phyloP scores from a whole-genome alignment of 2,888 invertebrate species.

The Plebejus anna region DNA sequence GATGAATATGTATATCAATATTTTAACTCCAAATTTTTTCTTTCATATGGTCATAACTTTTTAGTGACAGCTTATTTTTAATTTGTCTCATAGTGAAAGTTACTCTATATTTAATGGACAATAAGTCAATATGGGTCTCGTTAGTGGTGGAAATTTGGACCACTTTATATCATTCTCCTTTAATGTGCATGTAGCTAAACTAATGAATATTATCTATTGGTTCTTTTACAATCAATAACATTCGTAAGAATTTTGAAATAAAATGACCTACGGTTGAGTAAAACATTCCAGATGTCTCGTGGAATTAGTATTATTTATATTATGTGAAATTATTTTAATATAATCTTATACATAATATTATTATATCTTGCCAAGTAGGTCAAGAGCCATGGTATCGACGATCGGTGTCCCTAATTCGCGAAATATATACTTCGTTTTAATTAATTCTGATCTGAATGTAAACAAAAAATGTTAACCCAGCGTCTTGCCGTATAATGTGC shows the following conservation, averaged over 20 bases:
- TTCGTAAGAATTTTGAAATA: background rate
- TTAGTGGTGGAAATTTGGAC: no score
- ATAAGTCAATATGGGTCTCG: no score
- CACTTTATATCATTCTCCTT: no score
- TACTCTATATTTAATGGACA: no score
- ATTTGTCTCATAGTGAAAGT: no score
- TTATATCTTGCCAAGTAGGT: background rate
- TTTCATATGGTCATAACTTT: no score
- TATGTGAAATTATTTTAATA: background rate
- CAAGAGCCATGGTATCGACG: background rate
- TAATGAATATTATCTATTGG: background rate
- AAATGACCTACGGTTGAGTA: background rate
- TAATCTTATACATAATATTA: background rate
- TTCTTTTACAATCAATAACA: background rate
- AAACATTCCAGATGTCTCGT: background rate
- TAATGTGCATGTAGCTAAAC: no score
- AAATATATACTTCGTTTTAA: background rate
- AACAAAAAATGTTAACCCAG: no score
- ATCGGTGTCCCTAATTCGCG: constrained; percentile 13
- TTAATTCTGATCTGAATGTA: no score
- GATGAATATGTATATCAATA: no score
- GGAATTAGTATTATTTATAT: background rate
- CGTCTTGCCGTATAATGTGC: background rate
- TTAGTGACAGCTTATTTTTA: no score
- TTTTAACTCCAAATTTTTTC: no score